phyloP scores from a whole-genome alignment of 2,888 invertebrate species.

The Lymantria dispar region DNA sequence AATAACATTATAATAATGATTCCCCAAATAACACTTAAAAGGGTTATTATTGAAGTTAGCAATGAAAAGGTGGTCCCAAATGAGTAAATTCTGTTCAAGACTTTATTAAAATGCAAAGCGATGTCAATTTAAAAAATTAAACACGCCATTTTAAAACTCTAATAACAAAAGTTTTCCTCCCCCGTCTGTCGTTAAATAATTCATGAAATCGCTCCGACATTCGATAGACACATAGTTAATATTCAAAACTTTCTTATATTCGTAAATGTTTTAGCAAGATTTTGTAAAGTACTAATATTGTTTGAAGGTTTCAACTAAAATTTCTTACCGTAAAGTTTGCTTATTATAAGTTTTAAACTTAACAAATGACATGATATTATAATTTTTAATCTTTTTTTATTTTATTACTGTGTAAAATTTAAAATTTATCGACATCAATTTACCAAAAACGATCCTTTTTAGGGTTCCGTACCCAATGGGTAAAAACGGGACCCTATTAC shows the following conservation, averaged over 20 bases:
- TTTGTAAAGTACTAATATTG: slow-evolving; percentile 2
- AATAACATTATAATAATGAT: background rate
- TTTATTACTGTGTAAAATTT: too few relatives aligned
- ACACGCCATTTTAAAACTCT: slow-evolving; percentile 4
- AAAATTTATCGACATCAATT: too few relatives aligned
- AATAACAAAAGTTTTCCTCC: slow-evolving; percentile 14
- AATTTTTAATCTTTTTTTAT: too few relatives aligned
- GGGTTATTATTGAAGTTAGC: background rate
- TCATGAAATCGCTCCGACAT: slow-evolving; percentile 17
- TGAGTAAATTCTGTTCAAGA: background rate
- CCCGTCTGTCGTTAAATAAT: slow-evolving; percentile 22
- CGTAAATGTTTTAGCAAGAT: slow-evolving; percentile 1
- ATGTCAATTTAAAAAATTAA: slow-evolving; percentile 13
- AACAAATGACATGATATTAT: too few relatives aligned
- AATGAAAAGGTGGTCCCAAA: background rate
- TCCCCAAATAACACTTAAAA: background rate
- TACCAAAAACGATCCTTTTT: too few relatives aligned
- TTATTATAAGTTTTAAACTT: too few relatives aligned
- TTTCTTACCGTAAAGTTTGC: slow-evolving; percentile 13
- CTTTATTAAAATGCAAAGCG: background rate
- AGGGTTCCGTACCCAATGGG: too few relatives aligned
- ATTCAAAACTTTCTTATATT: slow-evolving; percentile 14
- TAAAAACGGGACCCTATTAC: too few relatives aligned
- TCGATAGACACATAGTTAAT: slow-evolving; percentile 14
- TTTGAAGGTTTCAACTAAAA: slow-evolving; percentile 15